These are phyloP conservation scores for Drosophila helvetica DNA, from an alignment of 2,888 invertebrate genomes.

Conservation along the genomic window DNA sequence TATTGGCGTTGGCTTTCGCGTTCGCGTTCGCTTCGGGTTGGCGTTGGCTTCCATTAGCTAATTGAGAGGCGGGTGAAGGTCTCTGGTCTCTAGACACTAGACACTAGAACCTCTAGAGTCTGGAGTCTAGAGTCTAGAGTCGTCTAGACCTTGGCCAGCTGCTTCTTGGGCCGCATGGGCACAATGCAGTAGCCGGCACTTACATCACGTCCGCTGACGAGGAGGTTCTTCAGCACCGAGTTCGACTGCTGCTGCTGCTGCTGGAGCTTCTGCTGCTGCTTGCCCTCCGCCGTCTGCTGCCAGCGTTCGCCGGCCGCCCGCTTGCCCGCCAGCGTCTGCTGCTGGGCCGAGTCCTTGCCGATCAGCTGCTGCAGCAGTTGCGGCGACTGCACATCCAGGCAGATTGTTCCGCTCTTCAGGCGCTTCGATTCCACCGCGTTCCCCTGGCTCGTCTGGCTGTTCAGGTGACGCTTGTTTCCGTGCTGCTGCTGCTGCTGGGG, in stretches of 20 bases:
- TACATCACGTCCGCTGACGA: conserved; percentile 97
- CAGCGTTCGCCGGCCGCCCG: conserved; percentile 66
- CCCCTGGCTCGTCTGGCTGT: conserved; percentile 49
- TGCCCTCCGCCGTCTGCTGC: conserved; percentile 72
- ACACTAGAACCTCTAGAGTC: conserved; percentile 17
- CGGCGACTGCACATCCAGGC: conserved; percentile 81
- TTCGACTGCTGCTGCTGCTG: conserved; percentile 83
- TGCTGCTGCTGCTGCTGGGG: conserved; percentile 64
- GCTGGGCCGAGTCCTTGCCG: conserved; percentile 83
- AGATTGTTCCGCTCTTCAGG: conserved; percentile 74
- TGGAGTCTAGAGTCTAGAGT: conserved; percentile 31
- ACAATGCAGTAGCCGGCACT: conserved; percentile 96
- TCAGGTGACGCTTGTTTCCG: conserved; percentile 80
- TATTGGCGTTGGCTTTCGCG: conserved; percentile 19
- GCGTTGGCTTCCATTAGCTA: conserved; percentile 36
- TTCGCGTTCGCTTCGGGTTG: conserved; percentile 36
- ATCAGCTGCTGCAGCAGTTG: conserved; percentile 87
- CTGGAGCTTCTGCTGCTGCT: conserved; percentile 74
- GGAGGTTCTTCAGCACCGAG: conserved; percentile 94
- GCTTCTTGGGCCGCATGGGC: conserved; percentile 86
- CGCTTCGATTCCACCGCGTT: conserved; percentile 78
- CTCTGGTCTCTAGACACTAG: conserved; percentile 1
- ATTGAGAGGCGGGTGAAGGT: conserved; percentile 52
- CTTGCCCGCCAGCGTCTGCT: conserved; percentile 83
- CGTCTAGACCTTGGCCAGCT: conserved; percentile 83